Conservation (phyloP, 2,888 invertebrate genomes). For the Sycophila texana region DNA sequence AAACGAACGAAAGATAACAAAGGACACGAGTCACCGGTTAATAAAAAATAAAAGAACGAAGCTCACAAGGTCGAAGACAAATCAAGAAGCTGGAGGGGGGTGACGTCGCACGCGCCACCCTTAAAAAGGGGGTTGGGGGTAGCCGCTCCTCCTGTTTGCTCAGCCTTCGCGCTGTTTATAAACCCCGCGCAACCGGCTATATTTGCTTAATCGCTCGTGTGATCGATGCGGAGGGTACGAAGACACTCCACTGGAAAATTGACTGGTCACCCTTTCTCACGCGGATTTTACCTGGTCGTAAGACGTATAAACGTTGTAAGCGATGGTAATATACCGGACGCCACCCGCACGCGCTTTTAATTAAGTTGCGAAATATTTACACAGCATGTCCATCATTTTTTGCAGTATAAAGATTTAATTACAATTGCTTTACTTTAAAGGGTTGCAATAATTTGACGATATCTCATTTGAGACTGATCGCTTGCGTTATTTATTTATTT, state of each 20-base stretch:
- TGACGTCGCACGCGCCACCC: not conserved
- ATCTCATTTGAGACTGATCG: too few relatives aligned
- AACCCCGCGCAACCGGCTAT: constrained; percentile 24
- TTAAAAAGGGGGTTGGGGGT: not conserved
- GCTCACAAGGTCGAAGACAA: constrained; percentile 19
- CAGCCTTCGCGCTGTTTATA: constrained; percentile 42
- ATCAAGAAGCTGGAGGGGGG: constrained; percentile 18
- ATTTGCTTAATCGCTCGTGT: constrained; percentile 52
- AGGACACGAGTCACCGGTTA: not conserved
- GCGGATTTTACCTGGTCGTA: constrained; percentile 40
- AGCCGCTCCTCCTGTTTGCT: constrained; percentile 32
- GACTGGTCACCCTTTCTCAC: constrained; percentile 43
- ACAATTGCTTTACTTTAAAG: too few relatives aligned
- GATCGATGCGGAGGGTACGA: constrained; percentile 41
- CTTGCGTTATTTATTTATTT: too few relatives aligned
- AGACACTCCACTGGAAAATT: constrained; percentile 13
- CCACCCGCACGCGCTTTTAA: not conserved
- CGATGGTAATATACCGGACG: too few relatives aligned
- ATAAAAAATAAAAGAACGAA: not conserved
- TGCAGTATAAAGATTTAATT: too few relatives aligned
- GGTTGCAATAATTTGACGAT: too few relatives aligned
- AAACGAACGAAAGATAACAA: not conserved
- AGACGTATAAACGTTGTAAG: too few relatives aligned
- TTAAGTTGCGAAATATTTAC: not conserved
- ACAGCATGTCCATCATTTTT: too few relatives aligned